phyloP scores from a whole-genome alignment of 1,140 invertebrate genomes.

The Zaprionus camerounensis region DNA sequence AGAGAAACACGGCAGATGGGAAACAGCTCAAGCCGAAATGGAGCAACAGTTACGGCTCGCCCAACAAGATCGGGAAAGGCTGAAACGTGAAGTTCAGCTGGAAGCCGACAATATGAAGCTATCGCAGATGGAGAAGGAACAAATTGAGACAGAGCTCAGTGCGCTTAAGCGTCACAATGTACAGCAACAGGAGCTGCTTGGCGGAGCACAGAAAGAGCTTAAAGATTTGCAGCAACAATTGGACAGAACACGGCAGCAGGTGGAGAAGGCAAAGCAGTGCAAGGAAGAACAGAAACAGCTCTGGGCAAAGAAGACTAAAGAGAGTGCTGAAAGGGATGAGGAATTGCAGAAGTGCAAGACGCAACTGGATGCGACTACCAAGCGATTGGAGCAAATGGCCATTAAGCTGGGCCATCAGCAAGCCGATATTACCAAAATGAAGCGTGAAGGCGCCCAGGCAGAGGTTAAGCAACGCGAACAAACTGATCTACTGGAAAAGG shows the following conservation, averaged over 20 bases:
- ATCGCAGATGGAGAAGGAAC: not conserved
- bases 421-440: slow-evolving; percentile 36
- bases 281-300: slow-evolving; percentile 3
- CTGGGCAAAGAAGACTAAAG: not conserved
- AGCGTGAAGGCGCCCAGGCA: slow-evolving; percentile 33
- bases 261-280: not conserved
- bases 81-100: not conserved
- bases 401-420: slow-evolving; percentile 51
- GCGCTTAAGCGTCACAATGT: not conserved
- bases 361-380: slow-evolving; percentile 33
- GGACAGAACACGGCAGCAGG: not conserved
- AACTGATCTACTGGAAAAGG: slow-evolving; percentile 1
- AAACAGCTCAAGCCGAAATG: not conserved
- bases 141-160: not conserved
- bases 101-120: not conserved
- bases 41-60: not conserved
- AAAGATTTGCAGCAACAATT: slow-evolving; percentile 30
- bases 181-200: not conserved
- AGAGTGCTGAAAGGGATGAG: slow-evolving; percentile 8
- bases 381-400: slow-evolving; percentile 53
- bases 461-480: slow-evolving; percentile 6
- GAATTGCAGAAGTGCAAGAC: slow-evolving; percentile 25
- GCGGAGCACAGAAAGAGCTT: slow-evolving; percentile 9
- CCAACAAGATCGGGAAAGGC: not conserved
- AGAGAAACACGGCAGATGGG: not conserved